A percentile compares a stretch with the other conserved stretches of the same genome.
These are phyloP conservation scores for Spea bombifrons DNA, from an alignment of 2,113 vertebrate genomes.

Conservation along the genomic window DNA sequence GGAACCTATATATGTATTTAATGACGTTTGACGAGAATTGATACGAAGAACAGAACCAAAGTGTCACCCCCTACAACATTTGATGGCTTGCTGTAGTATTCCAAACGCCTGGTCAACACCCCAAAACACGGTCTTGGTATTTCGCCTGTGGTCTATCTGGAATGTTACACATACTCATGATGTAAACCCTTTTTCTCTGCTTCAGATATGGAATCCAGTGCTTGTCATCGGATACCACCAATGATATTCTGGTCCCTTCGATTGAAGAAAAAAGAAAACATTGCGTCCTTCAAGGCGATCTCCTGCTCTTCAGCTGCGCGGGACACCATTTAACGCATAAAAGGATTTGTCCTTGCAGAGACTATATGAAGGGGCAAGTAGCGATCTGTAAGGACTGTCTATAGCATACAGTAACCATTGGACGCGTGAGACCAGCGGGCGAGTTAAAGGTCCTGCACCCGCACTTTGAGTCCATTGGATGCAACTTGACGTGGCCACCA, in stretches of 20 bases:
- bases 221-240: conserved; percentile 80
- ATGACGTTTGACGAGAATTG: too few relatives aligned
- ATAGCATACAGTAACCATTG: conserved; percentile 67
- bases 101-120: neutral
- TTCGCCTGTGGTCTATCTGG: neutral
- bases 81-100: neutral
- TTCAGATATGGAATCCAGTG: conserved; percentile 83
- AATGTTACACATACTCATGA: neutral
- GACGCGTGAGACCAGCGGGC: conserved; percentile 48
- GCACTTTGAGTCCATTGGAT: conserved; percentile 49
- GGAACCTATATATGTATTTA: too few relatives aligned
- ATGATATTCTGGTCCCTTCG: conserved; percentile 87
- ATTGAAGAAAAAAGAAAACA: conserved; percentile 78
- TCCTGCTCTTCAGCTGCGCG: conserved; percentile 94
- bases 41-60: too few relatives aligned
- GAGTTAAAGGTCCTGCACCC: conserved; percentile 52
- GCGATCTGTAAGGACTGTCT: conserved; percentile 92
- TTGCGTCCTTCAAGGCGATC: conserved; percentile 92
- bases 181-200: conserved; percentile 28
- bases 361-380: conserved; percentile 98
- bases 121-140: neutral
- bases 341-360: conserved; percentile 92
- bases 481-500: neutral
- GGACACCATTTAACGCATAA: conserved; percentile 79
- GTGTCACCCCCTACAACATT: too few relatives aligned